Evolutionary conservation across 30 jellyfish, hydroid and myxozoan species (phyloP), one percentile per base, ranked within the genome.

Genomic region (Pseudorhiza aurosa): DNA sequence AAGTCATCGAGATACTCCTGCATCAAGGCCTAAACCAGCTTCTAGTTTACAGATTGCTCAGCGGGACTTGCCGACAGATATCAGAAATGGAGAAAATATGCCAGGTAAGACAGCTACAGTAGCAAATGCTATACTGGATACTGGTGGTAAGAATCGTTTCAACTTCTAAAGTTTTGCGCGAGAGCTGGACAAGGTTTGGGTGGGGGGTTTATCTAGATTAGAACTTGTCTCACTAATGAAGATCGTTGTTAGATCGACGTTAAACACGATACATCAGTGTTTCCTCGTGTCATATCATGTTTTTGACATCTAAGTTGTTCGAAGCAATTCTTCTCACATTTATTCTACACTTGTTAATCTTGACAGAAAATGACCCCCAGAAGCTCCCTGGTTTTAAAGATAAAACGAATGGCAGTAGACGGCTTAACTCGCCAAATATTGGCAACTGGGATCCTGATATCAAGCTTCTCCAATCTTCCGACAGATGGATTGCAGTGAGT

Each of bases 371-470:
- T 39, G 50, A 39, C 7, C 10, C 7, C 12, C 50, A 39, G 12
- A 39, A 39, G 50, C 12, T 39, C 50, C 7, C 50, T 12, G 12
- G 50, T 39, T 39, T 5, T 39, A 5, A 5, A 7, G 12, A 39
- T 39, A 12, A 12, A 39, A 1, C 67, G 33, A 53, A 17, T 12
- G 75, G 75, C 75, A 64, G 49, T 29, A 51, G 42, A 50, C 88
- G 95, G 1, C n/a, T 84, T 39, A 59, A 72, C 19, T 85, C 96
- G 50, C 86, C 96, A 17, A 85, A 75, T 51, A 56, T 63, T 47
- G 82, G 68, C 12, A 75, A 67, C 59, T 85, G 96, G 96, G 96
- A 75, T 22, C 90, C 90, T n/a, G 96, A 85, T 65, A 57, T 65
- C n/a, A 46, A 81, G 24, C 49, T 75, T n/a, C 87, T 85, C 10